Base-by-base conservation (phyloP, 2,797 vertebrate genomes). In the Hippocampus kuda region DNA sequence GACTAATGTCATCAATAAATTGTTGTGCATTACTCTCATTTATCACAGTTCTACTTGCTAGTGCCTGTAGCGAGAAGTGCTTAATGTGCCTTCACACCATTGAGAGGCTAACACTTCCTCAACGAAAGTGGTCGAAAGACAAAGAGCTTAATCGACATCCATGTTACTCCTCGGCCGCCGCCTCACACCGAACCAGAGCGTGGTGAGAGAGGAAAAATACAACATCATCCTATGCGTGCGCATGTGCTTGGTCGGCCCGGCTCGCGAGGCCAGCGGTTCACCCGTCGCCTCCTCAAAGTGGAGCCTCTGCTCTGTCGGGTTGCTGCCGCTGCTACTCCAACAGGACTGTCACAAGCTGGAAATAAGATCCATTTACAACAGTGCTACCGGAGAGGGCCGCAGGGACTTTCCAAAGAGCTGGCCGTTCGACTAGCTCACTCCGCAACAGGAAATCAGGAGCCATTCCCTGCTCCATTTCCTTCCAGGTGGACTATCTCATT, bases 381-480 rank as follows among this genome's bases (percentile, higher is more conserved):
- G 48, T 13, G 75, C 74, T 80, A 30, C 69, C 34, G 2, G 68
- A 76, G 75, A 72, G 70, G 77, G 81, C 81, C 81, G 75, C 38
- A 2, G 81, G 81, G 85, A 83, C 70, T 72, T 79, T 69, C 68
- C 68, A 74, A 73, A 79, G 75, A 74, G 77, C 75, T 77, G 80
- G 70, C 68, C 77, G 67, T 70, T 65, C 73, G 81, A 72, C 70
- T 73, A 70, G 70, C 77, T 82, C 72, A 66, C 75, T 67, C 75
- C 83, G 70, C 79, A 81, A 79, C 68, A 56, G 76, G 80, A 81
- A 77, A 77, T 74, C 61, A 64, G 65, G 69, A 82, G 72, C 74
- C 74, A 81, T 83, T 85, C 84, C 70, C 81, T 81, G 87, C 82
- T 82, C 83, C 87, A 85, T 90, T 88, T 86, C 83, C 77, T 84